phyloP scores from a whole-genome alignment of 2,797 vertebrate species.

The Catamblyrhynchus diadema region DNA sequence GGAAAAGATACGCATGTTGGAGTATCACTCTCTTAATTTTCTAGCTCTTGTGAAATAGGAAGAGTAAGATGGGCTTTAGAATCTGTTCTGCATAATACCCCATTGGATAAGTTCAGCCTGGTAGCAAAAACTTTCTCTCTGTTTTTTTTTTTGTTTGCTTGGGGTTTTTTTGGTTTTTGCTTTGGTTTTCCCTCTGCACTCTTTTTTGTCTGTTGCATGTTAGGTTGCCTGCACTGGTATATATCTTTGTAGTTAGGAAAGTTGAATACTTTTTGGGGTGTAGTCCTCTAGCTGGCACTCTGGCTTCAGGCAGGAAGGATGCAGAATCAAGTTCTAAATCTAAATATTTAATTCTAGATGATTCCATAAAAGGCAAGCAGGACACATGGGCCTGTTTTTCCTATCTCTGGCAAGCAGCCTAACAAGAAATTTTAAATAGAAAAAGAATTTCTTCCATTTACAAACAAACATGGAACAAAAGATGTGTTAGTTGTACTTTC shows the following conservation, averaged over 20 bases:
- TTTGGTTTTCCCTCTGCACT: not conserved
- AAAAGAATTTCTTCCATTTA: not conserved
- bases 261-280: not conserved
- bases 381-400: not conserved
- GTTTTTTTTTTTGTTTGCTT: not conserved
- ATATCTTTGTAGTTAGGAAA: not conserved
- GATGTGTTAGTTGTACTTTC: not conserved
- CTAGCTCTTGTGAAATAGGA: not conserved
- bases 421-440: not conserved
- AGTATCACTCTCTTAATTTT: not conserved
- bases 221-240: not conserved
- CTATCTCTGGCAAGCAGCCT: not conserved
- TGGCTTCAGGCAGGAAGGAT: not conserved
- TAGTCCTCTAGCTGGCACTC: not conserved
- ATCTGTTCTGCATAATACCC: not conserved
- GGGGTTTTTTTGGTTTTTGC: fast-evolving
- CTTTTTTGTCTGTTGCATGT: not conserved
- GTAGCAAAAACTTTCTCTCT: not conserved
- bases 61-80: not conserved
- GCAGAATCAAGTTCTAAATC: not conserved
- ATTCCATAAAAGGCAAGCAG: not conserved
- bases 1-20: not conserved
- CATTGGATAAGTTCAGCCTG: not conserved
- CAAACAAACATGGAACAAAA: not conserved
- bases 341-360: not conserved